Evolutionary conservation across 2,888 invertebrate species (phyloP).

Genomic region (Drosophila dives): DNA sequence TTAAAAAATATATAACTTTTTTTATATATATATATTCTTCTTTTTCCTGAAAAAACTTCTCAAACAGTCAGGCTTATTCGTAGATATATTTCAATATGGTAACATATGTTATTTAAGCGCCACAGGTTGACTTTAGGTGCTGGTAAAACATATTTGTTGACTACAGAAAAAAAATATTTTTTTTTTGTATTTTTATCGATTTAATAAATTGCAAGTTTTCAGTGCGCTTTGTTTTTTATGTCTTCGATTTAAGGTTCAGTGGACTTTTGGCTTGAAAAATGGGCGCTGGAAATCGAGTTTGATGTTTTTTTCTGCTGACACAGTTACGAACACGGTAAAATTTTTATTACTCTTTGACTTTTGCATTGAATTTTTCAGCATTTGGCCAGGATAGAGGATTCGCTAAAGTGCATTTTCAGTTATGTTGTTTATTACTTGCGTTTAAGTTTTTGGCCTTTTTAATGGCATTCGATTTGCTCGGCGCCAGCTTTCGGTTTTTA

Average conservation of each 20-base stretch:
- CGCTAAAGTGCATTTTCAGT: slow-evolving; percentile 61
- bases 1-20: too few relatives aligned
- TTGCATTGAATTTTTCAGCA: slow-evolving; percentile 44
- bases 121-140: slow-evolving; percentile 46
- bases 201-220: slow-evolving; percentile 66
- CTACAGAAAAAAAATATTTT: slow-evolving; percentile 16
- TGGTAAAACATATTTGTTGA: slow-evolving; percentile 36
- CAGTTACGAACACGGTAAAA: slow-evolving; percentile 60
- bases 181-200: slow-evolving; percentile 61
- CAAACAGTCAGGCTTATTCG: background rate
- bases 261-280: slow-evolving; percentile 37
- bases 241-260: slow-evolving; percentile 61
- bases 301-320: slow-evolving; percentile 58
- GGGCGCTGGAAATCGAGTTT: slow-evolving; percentile 38
- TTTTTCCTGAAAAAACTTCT: background rate
- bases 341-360: slow-evolving; percentile 57
- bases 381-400: slow-evolving; percentile 16
- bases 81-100: background rate
- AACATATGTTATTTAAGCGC: slow-evolving; percentile 15
- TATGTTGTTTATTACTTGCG: slow-evolving; percentile 70
- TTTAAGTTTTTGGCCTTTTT: slow-evolving; percentile 53
- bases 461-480: slow-evolving; percentile 31
- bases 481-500: slow-evolving; percentile 52
- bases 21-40: background rate
- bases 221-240: slow-evolving; percentile 42